Base-by-base conservation (phyloP, 2,113 vertebrate genomes). In the Apeltes quadracus region DNA sequence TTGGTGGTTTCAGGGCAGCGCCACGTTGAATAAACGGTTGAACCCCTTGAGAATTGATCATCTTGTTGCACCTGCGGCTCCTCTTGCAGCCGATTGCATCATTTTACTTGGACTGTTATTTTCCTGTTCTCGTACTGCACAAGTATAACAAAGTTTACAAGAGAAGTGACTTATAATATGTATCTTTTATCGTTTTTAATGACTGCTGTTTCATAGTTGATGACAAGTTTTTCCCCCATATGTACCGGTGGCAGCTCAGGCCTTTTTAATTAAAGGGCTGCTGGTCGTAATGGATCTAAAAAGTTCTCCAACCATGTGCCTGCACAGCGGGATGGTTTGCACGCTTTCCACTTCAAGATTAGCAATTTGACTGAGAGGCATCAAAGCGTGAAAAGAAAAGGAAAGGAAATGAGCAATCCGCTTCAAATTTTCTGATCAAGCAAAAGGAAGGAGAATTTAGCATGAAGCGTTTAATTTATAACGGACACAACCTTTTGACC, bases 1-100 rank as follows among this genome's bases (percentile, higher is more conserved):
- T 2, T 0, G 77, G 77, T 88, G 66, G 82, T 84, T 88, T 82
- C 74, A 58, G 8, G 23, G 34, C 51, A 38, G 61, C 13, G 2
- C 5, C 32, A 36, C 11, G 62, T 48, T 70, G 64, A 29, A 38
- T 73, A 55, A 82, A 65, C 11, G 0, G 54, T 79, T 75, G 63
- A 85, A 72, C 53, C 88, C 46, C 58, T 14, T 82, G 89, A 76
- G 90, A 90, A 59, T 51, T 66, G 9, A 82, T 27, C 61, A 14
- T 72, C 18, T 0, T n/a, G 4, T 18, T 75, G 83, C 90, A 92
- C 87, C 90, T 92, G 89, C 73, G 73, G 11, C 77, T 72, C 38
- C 51, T 77, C 72, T 88, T 87, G 78, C 85, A 77, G 27, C 18
- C 29, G 13, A 67, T 91, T 89, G 12, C 86, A 83, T 89, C 82